These are phyloP conservation scores for Euthynnus affinis DNA, from an alignment of 2,797 vertebrate genomes.

Conservation along the genomic window DNA sequence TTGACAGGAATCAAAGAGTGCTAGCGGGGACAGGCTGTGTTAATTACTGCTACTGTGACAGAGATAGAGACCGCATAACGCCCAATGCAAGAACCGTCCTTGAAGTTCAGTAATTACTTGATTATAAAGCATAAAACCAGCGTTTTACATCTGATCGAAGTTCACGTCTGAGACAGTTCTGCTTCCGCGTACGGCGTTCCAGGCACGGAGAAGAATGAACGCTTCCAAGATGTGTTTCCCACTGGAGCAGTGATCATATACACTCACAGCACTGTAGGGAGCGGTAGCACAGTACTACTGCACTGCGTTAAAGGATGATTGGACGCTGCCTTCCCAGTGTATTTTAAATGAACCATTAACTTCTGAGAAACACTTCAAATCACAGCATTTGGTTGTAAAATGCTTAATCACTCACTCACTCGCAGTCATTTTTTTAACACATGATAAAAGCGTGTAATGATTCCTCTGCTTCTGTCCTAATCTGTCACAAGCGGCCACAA, in stretches of 20 bases:
- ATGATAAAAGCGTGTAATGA: not conserved
- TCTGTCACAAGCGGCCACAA: not conserved
- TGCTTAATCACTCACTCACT: not conserved
- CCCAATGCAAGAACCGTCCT: not conserved
- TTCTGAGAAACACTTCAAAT: constrained; percentile 4
- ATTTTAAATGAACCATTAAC: constrained; percentile 2
- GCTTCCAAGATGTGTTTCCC: not conserved
- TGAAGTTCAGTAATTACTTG: constrained; percentile 23
- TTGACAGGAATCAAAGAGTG: constrained; percentile 30
- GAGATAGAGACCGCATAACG: not conserved
- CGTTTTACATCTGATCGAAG: constrained; percentile 3
- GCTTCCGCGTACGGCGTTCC: not conserved
- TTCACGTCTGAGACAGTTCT: not conserved
- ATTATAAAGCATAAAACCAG: constrained; percentile 8
- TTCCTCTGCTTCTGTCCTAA: not conserved
- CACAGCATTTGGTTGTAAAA: constrained; percentile 11
- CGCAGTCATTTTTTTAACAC: not conserved
- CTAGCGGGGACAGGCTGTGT: not conserved
- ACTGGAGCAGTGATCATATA: not conserved
- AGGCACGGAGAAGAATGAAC: constrained; percentile 1
- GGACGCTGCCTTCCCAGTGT: not conserved
- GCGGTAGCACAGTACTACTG: not conserved
- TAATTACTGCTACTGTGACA: constrained; percentile 36
- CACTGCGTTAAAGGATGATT: constrained; percentile 9
- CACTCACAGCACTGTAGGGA: not conserved